Evolutionary conservation across 2,888 invertebrate species (phyloP).

Genomic region (Rugalucina vietnamica): DNA sequence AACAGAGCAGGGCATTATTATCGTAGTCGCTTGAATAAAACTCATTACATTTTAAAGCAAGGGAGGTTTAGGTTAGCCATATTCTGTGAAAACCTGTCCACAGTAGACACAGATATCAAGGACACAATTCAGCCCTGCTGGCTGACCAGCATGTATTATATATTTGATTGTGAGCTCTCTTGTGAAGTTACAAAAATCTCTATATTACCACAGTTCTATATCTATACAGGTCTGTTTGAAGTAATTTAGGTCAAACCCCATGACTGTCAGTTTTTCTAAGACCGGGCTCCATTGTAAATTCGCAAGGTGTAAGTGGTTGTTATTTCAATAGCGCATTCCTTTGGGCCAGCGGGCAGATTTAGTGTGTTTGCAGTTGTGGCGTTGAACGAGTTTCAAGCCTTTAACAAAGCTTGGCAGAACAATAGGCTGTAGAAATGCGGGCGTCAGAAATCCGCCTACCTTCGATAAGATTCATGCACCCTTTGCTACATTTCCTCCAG

Average conservation of each 20-base stretch:
- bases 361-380: conserved; percentile 1
- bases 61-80: too few relatives aligned
- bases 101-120: too few relatives aligned
- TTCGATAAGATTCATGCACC: conserved; percentile 8
- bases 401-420: conserved; percentile 13
- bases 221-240: too few relatives aligned
- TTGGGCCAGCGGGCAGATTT: conserved; percentile 3
- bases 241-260: too few relatives aligned
- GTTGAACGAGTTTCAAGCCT: not conserved
- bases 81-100: too few relatives aligned
- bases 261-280: too few relatives aligned
- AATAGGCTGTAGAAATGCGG: conserved; percentile 17
- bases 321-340: conserved; percentile 14
- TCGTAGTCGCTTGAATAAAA: not conserved
- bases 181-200: too few relatives aligned
- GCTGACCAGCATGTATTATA: too few relatives aligned
- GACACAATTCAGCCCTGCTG: too few relatives aligned
- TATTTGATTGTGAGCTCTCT: too few relatives aligned
- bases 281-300: not conserved
- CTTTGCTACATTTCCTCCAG: not conserved
- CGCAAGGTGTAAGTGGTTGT: not conserved
- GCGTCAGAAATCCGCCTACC: not conserved
- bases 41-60: conserved; percentile 13
- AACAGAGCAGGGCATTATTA: not conserved
- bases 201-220: too few relatives aligned